A percentile compares a stretch with the other conserved stretches of the same genome.
phyloP scores from a whole-genome alignment of 2,888 invertebrate genomes.

The Agrotis clavis region DNA sequence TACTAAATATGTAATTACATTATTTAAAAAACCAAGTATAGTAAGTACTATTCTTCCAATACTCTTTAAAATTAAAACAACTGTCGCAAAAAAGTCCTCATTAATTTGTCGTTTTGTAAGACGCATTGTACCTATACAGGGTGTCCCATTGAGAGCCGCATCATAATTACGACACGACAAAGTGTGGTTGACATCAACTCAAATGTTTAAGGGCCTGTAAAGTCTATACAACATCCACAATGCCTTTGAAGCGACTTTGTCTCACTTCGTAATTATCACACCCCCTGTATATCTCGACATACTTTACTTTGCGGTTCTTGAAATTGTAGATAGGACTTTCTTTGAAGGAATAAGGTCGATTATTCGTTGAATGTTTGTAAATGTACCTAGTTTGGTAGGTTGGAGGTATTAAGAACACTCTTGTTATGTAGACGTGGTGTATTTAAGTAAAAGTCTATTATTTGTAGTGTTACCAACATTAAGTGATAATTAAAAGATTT shows the following conservation, averaged over 20 bases:
- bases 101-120: constrained; percentile 81
- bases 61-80: constrained; percentile 55
- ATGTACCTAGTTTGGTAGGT: constrained; percentile 39
- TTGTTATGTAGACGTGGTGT: constrained; percentile 65
- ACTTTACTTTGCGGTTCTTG: constrained; percentile 64
- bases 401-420: constrained; percentile 75
- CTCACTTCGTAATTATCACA: constrained; percentile 89
- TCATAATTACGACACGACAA: constrained; percentile 86
- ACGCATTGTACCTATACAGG: constrained; percentile 75
- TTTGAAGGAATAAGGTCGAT: constrained; percentile 48
- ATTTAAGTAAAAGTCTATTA: constrained; percentile 57
- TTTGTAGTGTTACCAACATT: constrained; percentile 32
- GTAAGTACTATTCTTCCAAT: constrained; percentile 17
- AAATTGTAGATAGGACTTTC: constrained; percentile 45
- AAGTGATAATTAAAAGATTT: constrained; percentile 50
- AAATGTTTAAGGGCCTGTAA: constrained; percentile 87
- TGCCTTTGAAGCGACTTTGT: constrained; percentile 89
- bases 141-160: constrained; percentile 82
- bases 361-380: constrained; percentile 13
- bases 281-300: constrained; percentile 83
- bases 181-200: constrained; percentile 85
- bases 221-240: constrained; percentile 86
- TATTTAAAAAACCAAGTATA: constrained; percentile 38
- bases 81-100: constrained; percentile 68
- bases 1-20: constrained; percentile 38